These are phyloP conservation scores for Agrypnus murinus DNA, from an alignment of 2,888 invertebrate species.

Conservation along the genomic window DNA sequence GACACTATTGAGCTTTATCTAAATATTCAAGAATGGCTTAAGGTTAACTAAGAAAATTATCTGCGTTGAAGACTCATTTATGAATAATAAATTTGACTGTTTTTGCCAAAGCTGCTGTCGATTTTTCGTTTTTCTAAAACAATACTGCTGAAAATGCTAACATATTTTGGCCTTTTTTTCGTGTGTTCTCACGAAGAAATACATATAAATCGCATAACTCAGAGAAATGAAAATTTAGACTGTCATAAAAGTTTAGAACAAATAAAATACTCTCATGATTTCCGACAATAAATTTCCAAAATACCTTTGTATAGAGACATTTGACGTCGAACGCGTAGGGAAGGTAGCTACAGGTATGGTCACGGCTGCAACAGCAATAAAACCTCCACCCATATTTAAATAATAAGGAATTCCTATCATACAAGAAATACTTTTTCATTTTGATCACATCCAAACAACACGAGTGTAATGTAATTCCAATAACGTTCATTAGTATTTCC, in stretches of 20 bases:
- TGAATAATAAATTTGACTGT: too few species aligned
- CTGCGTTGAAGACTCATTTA: too few species aligned
- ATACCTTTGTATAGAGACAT: conserved; percentile 68
- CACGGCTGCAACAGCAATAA: conserved; percentile 58
- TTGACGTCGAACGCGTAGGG: conserved; percentile 59
- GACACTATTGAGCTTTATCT: too few species aligned
- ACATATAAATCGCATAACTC: conserved; percentile 53
- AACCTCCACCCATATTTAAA: conserved; percentile 49
- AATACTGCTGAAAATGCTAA: too few species aligned
- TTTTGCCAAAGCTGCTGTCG: too few species aligned
- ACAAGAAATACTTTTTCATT: conserved; percentile 36
- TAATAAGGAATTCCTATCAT: conserved; percentile 43
- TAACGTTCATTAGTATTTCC: too few species aligned
- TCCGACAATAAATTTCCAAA: conserved; percentile 69
- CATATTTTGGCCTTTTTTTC: conserved; percentile 7
- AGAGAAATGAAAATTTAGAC: conserved; percentile 67
- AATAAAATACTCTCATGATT: conserved; percentile 70
- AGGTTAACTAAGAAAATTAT: too few species aligned
- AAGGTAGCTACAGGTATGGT: conserved; percentile 57
- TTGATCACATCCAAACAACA: conserved; percentile 19
- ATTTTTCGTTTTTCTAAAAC: too few species aligned
- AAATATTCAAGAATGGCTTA: too few species aligned
- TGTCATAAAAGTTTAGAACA: conserved; percentile 68
- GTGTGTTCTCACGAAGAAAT: conserved; percentile 8
- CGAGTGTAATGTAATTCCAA: neutral